These are phyloP conservation scores for Trichonephila inaurata DNA, from an alignment of 1,140 invertebrate genomes.

Conservation along the genomic window DNA sequence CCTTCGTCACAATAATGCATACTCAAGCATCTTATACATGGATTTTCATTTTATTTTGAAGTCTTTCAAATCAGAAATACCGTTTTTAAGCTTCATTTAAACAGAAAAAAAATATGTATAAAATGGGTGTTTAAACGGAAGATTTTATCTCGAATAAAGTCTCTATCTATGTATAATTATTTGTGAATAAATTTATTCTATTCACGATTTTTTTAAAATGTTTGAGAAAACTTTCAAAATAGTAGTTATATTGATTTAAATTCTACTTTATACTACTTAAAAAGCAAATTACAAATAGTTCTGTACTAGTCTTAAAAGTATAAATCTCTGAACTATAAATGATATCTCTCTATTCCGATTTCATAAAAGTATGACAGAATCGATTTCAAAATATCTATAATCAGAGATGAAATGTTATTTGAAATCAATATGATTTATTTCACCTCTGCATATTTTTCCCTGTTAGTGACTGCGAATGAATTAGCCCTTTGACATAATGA, in stretches of 20 bases:
- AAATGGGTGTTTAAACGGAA: no score
- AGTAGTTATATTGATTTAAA: neutral
- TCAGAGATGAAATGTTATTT: neutral
- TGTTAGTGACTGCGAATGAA: neutral
- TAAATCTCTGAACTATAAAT: neutral
- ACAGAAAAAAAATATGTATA: no score
- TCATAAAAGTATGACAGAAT: neutral
- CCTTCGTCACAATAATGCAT: no score
- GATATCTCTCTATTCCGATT: neutral
- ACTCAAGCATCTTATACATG: no score
- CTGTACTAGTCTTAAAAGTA: neutral
- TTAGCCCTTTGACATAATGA: neutral
- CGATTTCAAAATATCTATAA: conserved; percentile 24
- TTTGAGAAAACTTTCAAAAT: neutral
- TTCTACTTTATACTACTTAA: neutral
- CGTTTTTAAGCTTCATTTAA: no score
- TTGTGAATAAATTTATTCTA: no score
- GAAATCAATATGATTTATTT: conserved; percentile 24
- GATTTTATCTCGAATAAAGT: no score
- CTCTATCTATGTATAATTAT: no score
- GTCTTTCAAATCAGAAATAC: no score
- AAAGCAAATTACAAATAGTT: neutral
- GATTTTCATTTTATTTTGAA: no score
- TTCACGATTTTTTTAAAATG: neutral
- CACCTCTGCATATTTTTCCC: neutral